phyloP scores from a whole-genome alignment of 2,797 vertebrate genomes.

The Parotocinclus haroldoi region DNA sequence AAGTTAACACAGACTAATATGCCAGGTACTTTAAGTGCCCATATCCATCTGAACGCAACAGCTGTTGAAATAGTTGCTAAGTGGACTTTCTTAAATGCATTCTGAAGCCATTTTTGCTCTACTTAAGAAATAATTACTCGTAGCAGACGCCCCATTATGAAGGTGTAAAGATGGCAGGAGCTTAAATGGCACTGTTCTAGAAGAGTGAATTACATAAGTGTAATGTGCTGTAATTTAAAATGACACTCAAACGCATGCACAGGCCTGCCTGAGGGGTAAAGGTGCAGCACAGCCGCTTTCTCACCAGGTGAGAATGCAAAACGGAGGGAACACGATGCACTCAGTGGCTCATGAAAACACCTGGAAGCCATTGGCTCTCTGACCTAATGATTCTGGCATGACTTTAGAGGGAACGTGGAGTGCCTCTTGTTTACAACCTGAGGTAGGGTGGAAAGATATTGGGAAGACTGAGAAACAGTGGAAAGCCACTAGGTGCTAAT shows the following conservation, averaged over 20 bases:
- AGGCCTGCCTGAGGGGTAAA: slow-evolving; percentile 14
- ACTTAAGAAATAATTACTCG: slow-evolving; percentile 27
- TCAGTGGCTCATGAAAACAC: slow-evolving; percentile 19
- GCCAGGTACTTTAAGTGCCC: not conserved
- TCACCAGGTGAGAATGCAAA: slow-evolving; percentile 33
- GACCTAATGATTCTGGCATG: slow-evolving; percentile 35
- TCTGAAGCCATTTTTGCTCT: slow-evolving; percentile 9
- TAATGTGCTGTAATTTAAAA: slow-evolving; percentile 25
- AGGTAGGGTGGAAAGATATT: not conserved
- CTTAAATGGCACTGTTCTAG: slow-evolving; percentile 14
- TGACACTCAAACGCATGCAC: slow-evolving; percentile 19
- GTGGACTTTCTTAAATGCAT: slow-evolving; percentile 12
- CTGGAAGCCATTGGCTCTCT: slow-evolving; percentile 23
- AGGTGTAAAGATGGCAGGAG: slow-evolving; percentile 1
- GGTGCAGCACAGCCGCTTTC: slow-evolving; percentile 16
- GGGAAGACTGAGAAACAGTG: slow-evolving; percentile 4
- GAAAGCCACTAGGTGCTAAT: slow-evolving; percentile 17
- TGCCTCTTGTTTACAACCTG: slow-evolving; percentile 17
- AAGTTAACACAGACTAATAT: not conserved
- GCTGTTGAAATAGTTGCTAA: not conserved
- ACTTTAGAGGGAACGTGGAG: slow-evolving; percentile 26
- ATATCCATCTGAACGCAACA: not conserved
- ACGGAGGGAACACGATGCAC: slow-evolving; percentile 19
- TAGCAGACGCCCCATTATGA: slow-evolving; percentile 9
- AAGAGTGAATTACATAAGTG: slow-evolving; percentile 14